Percentiles rank a stretch among this genome's conserved stretches.
Evolutionary conservation across 2,888 invertebrate species (phyloP).

Genomic region (Coleophora flavipennella): DNA sequence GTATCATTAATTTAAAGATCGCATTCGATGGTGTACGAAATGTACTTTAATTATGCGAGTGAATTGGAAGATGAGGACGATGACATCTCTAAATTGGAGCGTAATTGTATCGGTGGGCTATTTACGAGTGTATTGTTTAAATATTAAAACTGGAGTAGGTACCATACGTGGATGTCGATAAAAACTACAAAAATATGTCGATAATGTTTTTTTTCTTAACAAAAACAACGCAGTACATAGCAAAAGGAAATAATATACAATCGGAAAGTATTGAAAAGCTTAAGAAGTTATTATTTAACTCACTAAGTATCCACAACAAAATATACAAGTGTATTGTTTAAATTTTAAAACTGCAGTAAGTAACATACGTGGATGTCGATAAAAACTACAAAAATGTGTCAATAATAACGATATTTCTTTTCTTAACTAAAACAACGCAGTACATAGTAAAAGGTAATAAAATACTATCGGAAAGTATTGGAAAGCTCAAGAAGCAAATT

Average conservation of each 20-base stretch:
- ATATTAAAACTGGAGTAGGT: background rate
- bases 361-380: background rate
- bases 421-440: too few species aligned
- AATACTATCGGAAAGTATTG: conserved; percentile 29
- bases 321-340: background rate
- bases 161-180: background rate
- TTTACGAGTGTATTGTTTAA: background rate
- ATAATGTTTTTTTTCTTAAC: too few species aligned
- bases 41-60: conserved; percentile 11
- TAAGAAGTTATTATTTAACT: too few species aligned
- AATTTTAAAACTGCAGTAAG: background rate
- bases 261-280: conserved; percentile 28
- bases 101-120: background rate
- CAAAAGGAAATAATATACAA: conserved; percentile 32
- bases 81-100: conserved; percentile 3
- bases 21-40: conserved; percentile 1
- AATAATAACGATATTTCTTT: too few species aligned
- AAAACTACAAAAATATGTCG: too few species aligned
- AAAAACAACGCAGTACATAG: too few species aligned
- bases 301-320: too few species aligned
- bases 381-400: too few species aligned
- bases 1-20: conserved; percentile 3
- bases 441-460: too few species aligned
- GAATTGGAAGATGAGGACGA: background rate
- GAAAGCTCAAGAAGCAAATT: too few species aligned